These are phyloP conservation scores for Phodopus roborovskii DNA, from an alignment of 2,113 vertebrate species.

Conservation along the genomic window DNA sequence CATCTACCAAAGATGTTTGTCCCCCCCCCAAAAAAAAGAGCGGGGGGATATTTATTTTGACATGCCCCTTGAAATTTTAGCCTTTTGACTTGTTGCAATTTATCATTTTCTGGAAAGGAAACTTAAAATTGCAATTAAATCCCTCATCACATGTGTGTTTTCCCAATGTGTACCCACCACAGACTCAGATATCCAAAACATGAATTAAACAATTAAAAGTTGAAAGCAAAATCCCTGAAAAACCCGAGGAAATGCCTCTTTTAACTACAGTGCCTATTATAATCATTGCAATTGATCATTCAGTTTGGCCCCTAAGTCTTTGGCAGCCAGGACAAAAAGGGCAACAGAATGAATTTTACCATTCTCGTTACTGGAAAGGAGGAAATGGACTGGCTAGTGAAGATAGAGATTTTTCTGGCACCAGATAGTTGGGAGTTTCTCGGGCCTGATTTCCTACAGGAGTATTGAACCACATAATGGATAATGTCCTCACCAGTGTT, in stretches of 20 bases:
- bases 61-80: constrained; percentile 33
- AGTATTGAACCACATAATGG: constrained; percentile 50
- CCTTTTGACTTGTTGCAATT: constrained; percentile 33
- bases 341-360: constrained; percentile 64
- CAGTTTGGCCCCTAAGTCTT: constrained; percentile 57
- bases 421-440: constrained; percentile 44
- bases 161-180: no score
- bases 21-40: not conserved
- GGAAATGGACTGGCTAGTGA: constrained; percentile 54
- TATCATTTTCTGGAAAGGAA: constrained; percentile 1
- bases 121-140: constrained; percentile 12
- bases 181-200: not conserved
- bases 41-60: constrained; percentile 45
- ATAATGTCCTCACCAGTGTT: constrained; percentile 22
- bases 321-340: constrained; percentile 69
- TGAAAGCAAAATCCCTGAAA: constrained; percentile 52
- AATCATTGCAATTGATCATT: constrained; percentile 57
- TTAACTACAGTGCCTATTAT: constrained; percentile 53
- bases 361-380: constrained; percentile 66
- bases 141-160: not conserved
- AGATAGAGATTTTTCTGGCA: constrained; percentile 74
- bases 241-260: constrained; percentile 43
- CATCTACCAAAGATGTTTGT: not conserved
- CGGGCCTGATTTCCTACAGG: constrained; percentile 61
- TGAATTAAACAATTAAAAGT: constrained; percentile 52